Evolutionary conservation across 92 coral and sea anemone species (phyloP).

Genomic region (Phenganax stokvisi): DNA sequence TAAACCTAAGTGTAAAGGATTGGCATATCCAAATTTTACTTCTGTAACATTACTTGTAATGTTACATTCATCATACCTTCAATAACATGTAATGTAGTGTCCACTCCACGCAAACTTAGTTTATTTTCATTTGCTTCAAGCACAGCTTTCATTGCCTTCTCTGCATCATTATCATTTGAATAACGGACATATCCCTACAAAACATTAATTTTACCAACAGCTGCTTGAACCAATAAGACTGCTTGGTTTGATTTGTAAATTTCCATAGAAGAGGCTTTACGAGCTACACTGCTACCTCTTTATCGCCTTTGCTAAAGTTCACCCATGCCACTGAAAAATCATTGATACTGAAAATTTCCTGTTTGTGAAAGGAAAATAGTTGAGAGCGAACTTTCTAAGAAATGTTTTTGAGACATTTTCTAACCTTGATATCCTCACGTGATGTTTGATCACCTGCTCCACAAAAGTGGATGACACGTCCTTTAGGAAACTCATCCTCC

Average conservation of each 20-base stretch:
- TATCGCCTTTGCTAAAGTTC: slow-evolving; percentile 60
- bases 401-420: no score
- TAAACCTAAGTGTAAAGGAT: neutral
- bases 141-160: slow-evolving; percentile 72
- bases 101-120: slow-evolving; percentile 60
- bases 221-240: no score
- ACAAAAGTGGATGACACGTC: slow-evolving; percentile 77
- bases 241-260: no score
- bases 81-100: slow-evolving; percentile 61
- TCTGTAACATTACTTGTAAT: neutral
- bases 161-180: slow-evolving; percentile 68
- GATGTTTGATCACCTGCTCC: slow-evolving; percentile 95
- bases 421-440: slow-evolving; percentile 87
- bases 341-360: slow-evolving; percentile 25
- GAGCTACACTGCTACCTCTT: slow-evolving; percentile 51
- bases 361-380: neutral
- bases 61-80: slow-evolving; percentile 55
- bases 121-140: slow-evolving; percentile 70
- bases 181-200: slow-evolving; percentile 76
- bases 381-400: neutral
- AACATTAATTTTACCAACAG: no score
- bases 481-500: slow-evolving; percentile 45
- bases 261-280: no score
- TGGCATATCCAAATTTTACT: neutral
- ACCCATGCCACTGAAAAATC: slow-evolving; percentile 61